Base-by-base conservation (phyloP, 2,113 vertebrate genomes). In the Lampris megalopsis region DNA sequence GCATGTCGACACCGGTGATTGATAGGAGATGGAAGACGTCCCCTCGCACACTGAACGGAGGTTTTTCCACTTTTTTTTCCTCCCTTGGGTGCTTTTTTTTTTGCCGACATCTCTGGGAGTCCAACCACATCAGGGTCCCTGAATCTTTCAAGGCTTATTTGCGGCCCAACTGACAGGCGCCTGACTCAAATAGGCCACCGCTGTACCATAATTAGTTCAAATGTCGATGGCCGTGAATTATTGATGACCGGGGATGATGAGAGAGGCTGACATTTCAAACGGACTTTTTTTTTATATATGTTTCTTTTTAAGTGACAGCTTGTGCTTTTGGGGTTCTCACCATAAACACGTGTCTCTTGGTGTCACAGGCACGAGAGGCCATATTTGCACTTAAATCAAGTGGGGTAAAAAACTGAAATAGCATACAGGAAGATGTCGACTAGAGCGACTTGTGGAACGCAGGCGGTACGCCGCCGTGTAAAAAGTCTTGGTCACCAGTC, bases 191-290 rank as follows among this genome's bases (percentile, higher is more conserved):
- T 90, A 87, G 94, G 92, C 90, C 94, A 92, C 85, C 73, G 86
- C 77, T 79, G 89, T 87, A 65, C 90, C 85, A 79, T 92, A 94
- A 94, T 94, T 94, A 94, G 92, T 90, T 94, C 91, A 92, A 93
- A 93, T 91, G 90, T 92, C 88, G 81, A 87, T 81, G 75, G 50
- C 68, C 38, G 79, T 94, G 90, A 93, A 94, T 94, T 91, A 94
- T 94, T 91, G 89, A 94, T 94, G 93, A 90, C 73, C 49, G 62
- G 73, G 86, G 88, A 91, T 83, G 84, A 87, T 80, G n/a, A 45
- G 53, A 83, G 75, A 86, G 83, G 85, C 86, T 79, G 86, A 86
- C 86, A 86, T 90, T 81, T 92, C 86, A 83, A 83, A 89, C 86
- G 65, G 69, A 77, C 83, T 57, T 67, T 71, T 71, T 80, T 79